Evolutionary conservation across 2,797 vertebrate species (phyloP).

Genomic region (Cephalopachus bancanus): DNA sequence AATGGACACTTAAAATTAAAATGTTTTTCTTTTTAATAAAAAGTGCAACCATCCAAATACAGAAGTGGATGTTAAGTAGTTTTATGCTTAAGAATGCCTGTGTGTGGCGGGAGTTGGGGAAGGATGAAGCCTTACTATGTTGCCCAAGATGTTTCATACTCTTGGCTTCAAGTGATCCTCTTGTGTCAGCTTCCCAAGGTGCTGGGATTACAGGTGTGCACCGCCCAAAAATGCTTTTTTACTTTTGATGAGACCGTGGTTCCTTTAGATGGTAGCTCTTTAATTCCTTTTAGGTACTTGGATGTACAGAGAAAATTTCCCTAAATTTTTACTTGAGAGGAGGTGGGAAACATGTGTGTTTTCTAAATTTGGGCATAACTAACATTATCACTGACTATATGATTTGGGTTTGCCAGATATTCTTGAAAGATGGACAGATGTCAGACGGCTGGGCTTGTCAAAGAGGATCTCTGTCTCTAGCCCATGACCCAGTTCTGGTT

Average conservation of each 20-base stretch:
- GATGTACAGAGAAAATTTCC: background rate
- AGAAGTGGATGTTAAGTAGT: background rate
- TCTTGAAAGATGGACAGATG: constrained; percentile 15
- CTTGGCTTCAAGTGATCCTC: too few species aligned
- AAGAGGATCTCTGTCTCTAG: background rate
- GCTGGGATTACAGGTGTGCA: too few species aligned
- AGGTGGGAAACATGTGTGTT: background rate
- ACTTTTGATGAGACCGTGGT: background rate
- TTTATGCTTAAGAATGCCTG: constrained; percentile 13
- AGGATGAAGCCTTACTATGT: too few species aligned
- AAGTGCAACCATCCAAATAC: constrained; percentile 10
- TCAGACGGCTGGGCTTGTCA: background rate
- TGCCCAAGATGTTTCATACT: too few species aligned
- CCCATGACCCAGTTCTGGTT: background rate
- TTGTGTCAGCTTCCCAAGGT: too few species aligned
- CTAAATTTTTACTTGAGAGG: constrained; percentile 15
- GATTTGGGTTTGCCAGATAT: background rate
- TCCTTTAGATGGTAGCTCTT: background rate
- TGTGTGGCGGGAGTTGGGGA: too few species aligned
- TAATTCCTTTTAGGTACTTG: constrained; percentile 34
- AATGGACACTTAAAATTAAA: constrained; percentile 33
- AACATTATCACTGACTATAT: constrained; percentile 31
- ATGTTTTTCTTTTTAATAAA: constrained; percentile 27
- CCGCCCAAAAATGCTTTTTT: background rate
- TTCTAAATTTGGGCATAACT: constrained; percentile 8